Conservation (phyloP, 2,888 invertebrate genomes). For the Aphrophora alni region DNA sequence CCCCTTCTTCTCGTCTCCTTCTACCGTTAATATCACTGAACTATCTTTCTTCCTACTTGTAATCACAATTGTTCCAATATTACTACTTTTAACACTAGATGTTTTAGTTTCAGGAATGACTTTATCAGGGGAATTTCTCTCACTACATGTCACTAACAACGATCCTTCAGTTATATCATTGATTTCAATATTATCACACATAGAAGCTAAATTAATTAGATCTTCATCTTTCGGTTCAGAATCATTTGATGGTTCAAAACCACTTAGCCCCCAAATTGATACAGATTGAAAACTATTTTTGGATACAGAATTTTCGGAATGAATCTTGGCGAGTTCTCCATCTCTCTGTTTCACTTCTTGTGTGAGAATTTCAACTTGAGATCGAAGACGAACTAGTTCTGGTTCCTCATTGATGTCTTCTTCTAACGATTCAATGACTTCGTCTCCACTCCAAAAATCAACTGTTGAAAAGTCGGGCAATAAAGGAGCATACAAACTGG, state of each 20-base stretch:
- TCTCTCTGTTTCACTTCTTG: slow-evolving; percentile 39
- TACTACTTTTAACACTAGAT: slow-evolving; percentile 25
- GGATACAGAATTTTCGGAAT: background rate
- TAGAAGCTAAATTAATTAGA: background rate
- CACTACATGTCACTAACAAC: slow-evolving; percentile 13
- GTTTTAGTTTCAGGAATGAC: background rate
- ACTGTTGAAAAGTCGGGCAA: slow-evolving; percentile 52
- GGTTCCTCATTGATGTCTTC: slow-evolving; percentile 30
- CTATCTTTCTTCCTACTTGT: slow-evolving; percentile 35
- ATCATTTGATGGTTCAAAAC: background rate
- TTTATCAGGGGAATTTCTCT: background rate
- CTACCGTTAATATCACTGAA: background rate
- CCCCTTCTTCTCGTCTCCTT: background rate
- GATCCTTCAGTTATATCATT: slow-evolving; percentile 30
- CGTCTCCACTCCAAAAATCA: slow-evolving; percentile 51
- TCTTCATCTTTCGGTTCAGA: background rate
- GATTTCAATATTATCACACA: background rate
- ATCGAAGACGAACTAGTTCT: slow-evolving; percentile 54
- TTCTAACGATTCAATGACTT: slow-evolving; percentile 43
- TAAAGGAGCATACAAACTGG: slow-evolving; percentile 45
- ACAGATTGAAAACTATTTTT: slow-evolving; percentile 5
- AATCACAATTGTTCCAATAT: slow-evolving; percentile 35
- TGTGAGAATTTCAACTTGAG: slow-evolving; percentile 56
- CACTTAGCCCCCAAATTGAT: background rate
- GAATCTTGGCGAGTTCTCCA: background rate